Evolutionary conservation across 2,797 vertebrate genomes (phyloP), one percentile per base, ranked within the genome.

Genomic region (Malacoctenus gilli): DNA sequence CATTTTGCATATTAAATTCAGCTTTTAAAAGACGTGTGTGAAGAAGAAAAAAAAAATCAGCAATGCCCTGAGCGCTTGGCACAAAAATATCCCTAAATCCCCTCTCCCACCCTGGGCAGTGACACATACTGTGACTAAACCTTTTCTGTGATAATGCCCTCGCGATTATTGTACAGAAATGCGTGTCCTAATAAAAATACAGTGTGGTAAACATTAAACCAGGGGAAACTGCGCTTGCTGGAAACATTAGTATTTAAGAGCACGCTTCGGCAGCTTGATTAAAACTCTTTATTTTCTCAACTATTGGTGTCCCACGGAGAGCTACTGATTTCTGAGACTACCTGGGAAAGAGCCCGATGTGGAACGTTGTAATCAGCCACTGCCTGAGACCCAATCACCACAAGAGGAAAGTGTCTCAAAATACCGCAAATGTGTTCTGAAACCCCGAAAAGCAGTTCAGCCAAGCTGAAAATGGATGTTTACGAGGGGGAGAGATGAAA

Each of bases 51-150:
- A 52, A 83, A 75, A 74, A 57, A 80, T 65, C 74, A 73, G 70
- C 59, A 54, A n/a, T 72, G 75, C 83, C 68, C 59, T 37, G n/a
- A 43, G 80, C 59, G 8, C 28, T 79, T 83, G 83, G 82, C 80
- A 87, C 68, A 80, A 77, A 82, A 82, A 83, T 83, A 87, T 79
- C 76, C 54, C 34, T 60, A 79, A 82, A 83, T 84, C 80, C 79
- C 72, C 39, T 70, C 64, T 75, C 59, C 69, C 69, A 79, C 76
- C 76, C 71, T 69, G 67, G 72, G 79, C 77, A 76, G 49, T 65
- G 77, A 84, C 83, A 77, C 77, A 77, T 52, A 71, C 79, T 83
- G 79, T 86, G 85, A 86, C 85, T 74, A 85, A 87, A 70, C 61
- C 81, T 72, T 67, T 82, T 72, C 46, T 15, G 12, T 67, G 52